Evolutionary conservation across 2,113 vertebrate genomes (phyloP), one percentile per base, ranked within the genome.

Genomic region (Megaceryle torquata): DNA sequence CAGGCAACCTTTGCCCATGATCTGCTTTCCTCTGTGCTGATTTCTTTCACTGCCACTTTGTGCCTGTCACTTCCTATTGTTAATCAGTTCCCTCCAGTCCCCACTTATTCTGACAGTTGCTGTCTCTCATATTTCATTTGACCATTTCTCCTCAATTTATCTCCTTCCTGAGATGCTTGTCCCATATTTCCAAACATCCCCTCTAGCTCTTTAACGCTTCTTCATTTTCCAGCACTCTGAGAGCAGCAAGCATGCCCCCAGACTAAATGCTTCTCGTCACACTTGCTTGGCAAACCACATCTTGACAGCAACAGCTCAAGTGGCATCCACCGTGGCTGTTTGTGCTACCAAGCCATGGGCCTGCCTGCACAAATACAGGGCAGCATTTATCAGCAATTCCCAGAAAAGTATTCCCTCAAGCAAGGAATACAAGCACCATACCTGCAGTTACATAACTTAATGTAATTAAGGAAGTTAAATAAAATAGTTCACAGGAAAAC

Each of bases 41-140:
- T 85, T 91, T 77, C 91, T 93, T 92, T 87, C 83, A 87, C 77
- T 54, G 86, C 53, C 88, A 93, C 96, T 96, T 90, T 76, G 90
- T 63, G 82, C 70, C 72, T 89, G 92, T 94, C 93, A 86, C 43
- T 91, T 91, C 77, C 76, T 94, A 82, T 70, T 2, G 0, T 59
- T 92, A 91, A 87, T 82, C 91, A 74, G 50, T 31, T 54, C 78
- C 80, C 81, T 94, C 68, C 86, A 94, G 77, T 43, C 74, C 50
- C 70, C 78, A 74, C 83, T 91, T 70, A 63, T 1, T 76, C 91
- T 76, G 96, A 94, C 77, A 95, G 90, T 39, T 89, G 69, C 82
- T 94, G 86, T 59, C 79, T 85, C 93, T 65, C 64, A 46, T 24
- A n/a, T 53, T 96, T 54, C 14, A 0, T 68, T 79, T 15, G 3